These are phyloP conservation scores for Caretta caretta DNA, from an alignment of 2,113 vertebrate genomes.

Conservation along the genomic window DNA sequence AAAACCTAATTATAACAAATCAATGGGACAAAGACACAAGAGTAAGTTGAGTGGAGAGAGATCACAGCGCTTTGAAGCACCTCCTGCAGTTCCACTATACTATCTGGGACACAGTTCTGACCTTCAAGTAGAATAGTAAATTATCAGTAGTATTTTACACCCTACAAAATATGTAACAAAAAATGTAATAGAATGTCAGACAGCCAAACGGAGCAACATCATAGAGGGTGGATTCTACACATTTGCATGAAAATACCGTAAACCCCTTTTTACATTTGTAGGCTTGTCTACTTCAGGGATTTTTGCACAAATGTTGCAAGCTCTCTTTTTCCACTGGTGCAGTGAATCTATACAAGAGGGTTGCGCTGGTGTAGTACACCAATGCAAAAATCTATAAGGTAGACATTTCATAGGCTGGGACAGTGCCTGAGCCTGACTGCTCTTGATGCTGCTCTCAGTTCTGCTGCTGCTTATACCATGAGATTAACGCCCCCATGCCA, in stretches of 20 bases:
- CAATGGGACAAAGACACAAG: neutral
- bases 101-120: neutral
- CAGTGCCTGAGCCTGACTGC: neutral
- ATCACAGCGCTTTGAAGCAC: neutral
- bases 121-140: neutral
- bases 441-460: neutral
- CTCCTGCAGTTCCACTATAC: neutral
- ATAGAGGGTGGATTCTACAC: neutral
- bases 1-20: neutral
- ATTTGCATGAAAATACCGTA: neutral
- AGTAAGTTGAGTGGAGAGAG: neutral
- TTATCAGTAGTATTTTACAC: neutral
- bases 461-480: neutral
- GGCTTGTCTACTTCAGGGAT: no score
- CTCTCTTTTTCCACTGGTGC: neutral
- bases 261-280: neutral
- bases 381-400: neutral
- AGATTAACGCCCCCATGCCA: neutral
- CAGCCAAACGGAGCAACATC: neutral
- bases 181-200: neutral
- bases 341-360: neutral
- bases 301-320: no score
- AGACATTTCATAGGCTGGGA: neutral
- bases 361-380: neutral
- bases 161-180: neutral